Conservation (phyloP, 2,113 vertebrate genomes). For the Speoplatyrhinus poulsoni region DNA sequence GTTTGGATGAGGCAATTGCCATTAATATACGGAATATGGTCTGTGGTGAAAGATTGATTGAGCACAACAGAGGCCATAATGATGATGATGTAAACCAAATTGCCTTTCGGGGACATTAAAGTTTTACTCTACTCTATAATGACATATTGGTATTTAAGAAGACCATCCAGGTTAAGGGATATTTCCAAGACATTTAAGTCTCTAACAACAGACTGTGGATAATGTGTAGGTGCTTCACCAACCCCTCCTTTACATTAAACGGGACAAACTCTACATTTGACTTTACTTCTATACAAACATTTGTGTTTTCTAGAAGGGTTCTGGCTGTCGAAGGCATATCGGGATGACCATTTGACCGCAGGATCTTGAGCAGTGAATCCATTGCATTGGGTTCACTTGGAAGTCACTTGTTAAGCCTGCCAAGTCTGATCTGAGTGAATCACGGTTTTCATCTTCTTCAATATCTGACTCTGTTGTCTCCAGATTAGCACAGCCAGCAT, state of each 20-base stretch:
- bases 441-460: neutral
- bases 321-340: slow-evolving; percentile 9
- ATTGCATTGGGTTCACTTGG: slow-evolving; percentile 17
- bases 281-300: neutral
- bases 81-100: too few species aligned
- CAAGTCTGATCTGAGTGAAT: neutral
- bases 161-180: slow-evolving; percentile 2
- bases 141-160: neutral
- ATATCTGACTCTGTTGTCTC: neutral
- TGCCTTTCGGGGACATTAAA: too few species aligned
- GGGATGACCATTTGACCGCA: neutral
- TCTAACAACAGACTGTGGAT: neutral
- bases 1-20: slow-evolving; percentile 10
- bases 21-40: slow-evolving; percentile 7
- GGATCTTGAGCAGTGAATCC: neutral
- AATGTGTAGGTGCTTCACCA: neutral
- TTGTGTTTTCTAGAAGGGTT: neutral
- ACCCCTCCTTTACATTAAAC: neutral
- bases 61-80: slow-evolving; percentile 11
- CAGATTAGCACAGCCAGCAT: slow-evolving; percentile 3
- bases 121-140: too few species aligned
- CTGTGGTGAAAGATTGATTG: neutral
- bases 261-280: neutral
- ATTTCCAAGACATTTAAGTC: neutral
- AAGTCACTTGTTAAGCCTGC: slow-evolving; percentile 11